Conservation (phyloP, 2,797 vertebrate genomes). For the Aythya fuligula region DNA sequence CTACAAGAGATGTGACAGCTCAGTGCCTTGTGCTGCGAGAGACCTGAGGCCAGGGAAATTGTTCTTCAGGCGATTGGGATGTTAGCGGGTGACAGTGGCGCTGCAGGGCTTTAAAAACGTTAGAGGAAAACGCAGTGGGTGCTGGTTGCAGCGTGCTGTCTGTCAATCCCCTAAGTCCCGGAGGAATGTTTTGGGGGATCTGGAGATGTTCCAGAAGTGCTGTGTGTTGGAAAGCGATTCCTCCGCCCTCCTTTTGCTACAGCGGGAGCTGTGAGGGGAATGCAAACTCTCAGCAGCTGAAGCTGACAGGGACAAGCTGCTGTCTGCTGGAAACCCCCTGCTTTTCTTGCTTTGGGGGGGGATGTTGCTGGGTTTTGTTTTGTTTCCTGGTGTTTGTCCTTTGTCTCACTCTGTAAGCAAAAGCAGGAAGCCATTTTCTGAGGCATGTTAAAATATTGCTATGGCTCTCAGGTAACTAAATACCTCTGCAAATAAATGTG, state of each 20-base stretch:
- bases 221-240: neutral
- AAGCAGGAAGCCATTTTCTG: neutral
- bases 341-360: neutral
- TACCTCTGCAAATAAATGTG: neutral
- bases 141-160: neutral
- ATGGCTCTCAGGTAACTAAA: neutral
- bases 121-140: neutral
- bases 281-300: neutral
- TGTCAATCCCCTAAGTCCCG: neutral
- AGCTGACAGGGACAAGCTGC: neutral
- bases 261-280: neutral
- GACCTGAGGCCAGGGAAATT: neutral
- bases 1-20: neutral
- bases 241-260: neutral
- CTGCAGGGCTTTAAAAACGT: neutral
- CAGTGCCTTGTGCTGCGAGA: neutral
- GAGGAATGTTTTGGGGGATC: neutral
- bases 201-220: neutral
- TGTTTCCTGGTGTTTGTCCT: neutral
- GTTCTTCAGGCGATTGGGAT: neutral
- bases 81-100: neutral
- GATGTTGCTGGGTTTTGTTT: neutral
- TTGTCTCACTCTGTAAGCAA: neutral
- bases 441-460: neutral
- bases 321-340: neutral